Conservation (phyloP, 2,888 invertebrate species). For the Tinea semifulvella region DNA sequence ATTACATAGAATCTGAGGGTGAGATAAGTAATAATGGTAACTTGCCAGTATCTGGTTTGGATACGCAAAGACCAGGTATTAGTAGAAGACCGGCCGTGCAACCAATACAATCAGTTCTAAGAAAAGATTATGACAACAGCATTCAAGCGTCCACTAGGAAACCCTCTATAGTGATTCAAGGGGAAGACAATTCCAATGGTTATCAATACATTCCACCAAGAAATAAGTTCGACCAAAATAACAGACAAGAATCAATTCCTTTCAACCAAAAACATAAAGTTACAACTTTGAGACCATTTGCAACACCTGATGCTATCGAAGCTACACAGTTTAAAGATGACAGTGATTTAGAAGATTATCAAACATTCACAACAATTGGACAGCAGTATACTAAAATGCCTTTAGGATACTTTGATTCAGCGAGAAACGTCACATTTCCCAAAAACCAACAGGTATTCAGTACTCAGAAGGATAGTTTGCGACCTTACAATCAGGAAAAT, state of each 20-base stretch:
- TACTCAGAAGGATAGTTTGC: too few species aligned
- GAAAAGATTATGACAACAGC: conserved; percentile 2
- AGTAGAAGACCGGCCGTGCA: neutral
- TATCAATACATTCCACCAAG: conserved; percentile 27
- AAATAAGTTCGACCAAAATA: conserved; percentile 19
- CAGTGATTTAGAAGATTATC: neutral
- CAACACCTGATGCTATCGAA: neutral
- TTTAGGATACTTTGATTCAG: conserved; percentile 5
- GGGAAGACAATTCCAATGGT: conserved; percentile 18
- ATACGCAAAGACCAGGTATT: neutral
- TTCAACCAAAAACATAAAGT: neutral
- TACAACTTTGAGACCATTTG: neutral
- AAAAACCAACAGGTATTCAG: neutral
- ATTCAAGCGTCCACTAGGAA: conserved; percentile 9
- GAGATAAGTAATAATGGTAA: neutral
- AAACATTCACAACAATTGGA: neutral
- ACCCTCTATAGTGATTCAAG: conserved; percentile 7
- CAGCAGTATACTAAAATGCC: neutral
- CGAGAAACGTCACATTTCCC: neutral
- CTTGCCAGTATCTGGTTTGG: neutral
- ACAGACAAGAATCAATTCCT: conserved; percentile 4
- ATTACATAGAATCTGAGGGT: neutral
- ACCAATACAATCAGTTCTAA: neutral
- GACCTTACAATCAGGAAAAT: neutral
- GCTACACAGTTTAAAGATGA: neutral